Evolutionary conservation across 2,888 invertebrate genomes (phyloP), one percentile per base, ranked within the genome.

Genomic region (Theodoxus fluviatilis): DNA sequence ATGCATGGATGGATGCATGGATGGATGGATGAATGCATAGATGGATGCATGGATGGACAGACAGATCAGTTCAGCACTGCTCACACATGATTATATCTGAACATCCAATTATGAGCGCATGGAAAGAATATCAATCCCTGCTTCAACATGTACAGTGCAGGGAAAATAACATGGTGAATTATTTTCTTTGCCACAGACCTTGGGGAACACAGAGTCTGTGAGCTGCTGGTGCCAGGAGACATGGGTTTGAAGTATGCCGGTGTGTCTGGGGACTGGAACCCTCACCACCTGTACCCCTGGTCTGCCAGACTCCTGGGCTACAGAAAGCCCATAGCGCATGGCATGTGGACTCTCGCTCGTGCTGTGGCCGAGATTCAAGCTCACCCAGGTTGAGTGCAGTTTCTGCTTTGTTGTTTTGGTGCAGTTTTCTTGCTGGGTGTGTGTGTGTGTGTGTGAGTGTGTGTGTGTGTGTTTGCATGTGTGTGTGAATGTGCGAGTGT

Each of bases 271-370:
- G 81, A 82, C 73, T 81, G 77, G 75, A 81, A 81, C 70, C 82
- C 81, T 2, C 79, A 78, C 49, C 82, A 82, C 59, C 71, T 82
- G 55, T 80, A 75, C 65, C 38, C 67, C 7, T 79, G 75, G 78
- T 75, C 75, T 7, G 79, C 82, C 7, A 67, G 73, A 47, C 67
- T 80, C 43, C 72, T 80, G n/a, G 80, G 81, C 31, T 82, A 74
- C 71, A 74, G 71, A 12, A 38, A 69, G 25, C 82, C 81, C 28
- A 80, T 80, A 9, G 80, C 79, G 6, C 82, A 81, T 71, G 82
- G 82, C 6, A 77, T 82, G 77, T 82, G 82, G 81, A 77, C 78
- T 1, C 67, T 80, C 40, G 71, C 78, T 28, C 67, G 73, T 40
- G 71, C 76, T 52, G 69, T 78, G 25, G 67, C 75, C 25, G 22